Percentiles rank a stretch among this genome's conserved stretches.
Conservation (phyloP, 1,140 invertebrate species). For the Drosophila tropicalis region DNA sequence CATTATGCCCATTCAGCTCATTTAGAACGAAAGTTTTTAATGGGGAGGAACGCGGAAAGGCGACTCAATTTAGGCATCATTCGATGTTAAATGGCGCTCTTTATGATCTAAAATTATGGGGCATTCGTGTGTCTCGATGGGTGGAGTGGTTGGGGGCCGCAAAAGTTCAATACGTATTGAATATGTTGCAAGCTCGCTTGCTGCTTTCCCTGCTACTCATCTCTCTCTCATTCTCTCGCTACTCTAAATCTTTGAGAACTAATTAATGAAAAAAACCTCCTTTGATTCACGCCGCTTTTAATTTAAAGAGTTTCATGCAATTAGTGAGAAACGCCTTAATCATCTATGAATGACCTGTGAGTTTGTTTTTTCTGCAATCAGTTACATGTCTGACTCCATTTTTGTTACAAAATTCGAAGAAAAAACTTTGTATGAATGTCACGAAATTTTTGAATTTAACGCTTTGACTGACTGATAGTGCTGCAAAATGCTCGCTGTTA, state of each 20-base stretch:
- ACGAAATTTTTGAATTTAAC: not conserved
- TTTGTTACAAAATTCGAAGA: not conserved
- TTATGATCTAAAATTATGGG: slow-evolving; percentile 44
- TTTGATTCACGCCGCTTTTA: slow-evolving; percentile 60
- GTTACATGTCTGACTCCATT: not conserved
- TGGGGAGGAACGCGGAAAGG: slow-evolving; percentile 30
- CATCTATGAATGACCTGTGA: no score
- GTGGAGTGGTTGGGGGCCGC: slow-evolving; percentile 5
- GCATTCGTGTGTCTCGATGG: slow-evolving; percentile 16
- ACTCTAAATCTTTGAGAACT: slow-evolving; percentile 61
- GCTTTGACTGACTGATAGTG: not conserved
- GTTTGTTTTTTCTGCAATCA: no score
- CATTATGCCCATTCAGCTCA: slow-evolving; percentile 67
- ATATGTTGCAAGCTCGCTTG: slow-evolving; percentile 52
- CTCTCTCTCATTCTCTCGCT: slow-evolving; percentile 25
- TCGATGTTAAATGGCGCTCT: slow-evolving; percentile 14
- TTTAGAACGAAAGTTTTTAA: slow-evolving; percentile 45
- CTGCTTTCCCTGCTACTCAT: slow-evolving; percentile 16
- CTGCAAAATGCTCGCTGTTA: not conserved
- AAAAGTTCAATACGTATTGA: slow-evolving; percentile 58
- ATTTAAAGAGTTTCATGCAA: slow-evolving; percentile 47
- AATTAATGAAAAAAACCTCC: slow-evolving; percentile 57
- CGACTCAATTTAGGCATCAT: slow-evolving; percentile 13
- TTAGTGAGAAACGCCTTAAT: slow-evolving; percentile 54
- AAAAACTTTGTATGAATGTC: not conserved